Base-by-base conservation (phyloP, 2,797 vertebrate species). In the Falco novaeseelandiae region DNA sequence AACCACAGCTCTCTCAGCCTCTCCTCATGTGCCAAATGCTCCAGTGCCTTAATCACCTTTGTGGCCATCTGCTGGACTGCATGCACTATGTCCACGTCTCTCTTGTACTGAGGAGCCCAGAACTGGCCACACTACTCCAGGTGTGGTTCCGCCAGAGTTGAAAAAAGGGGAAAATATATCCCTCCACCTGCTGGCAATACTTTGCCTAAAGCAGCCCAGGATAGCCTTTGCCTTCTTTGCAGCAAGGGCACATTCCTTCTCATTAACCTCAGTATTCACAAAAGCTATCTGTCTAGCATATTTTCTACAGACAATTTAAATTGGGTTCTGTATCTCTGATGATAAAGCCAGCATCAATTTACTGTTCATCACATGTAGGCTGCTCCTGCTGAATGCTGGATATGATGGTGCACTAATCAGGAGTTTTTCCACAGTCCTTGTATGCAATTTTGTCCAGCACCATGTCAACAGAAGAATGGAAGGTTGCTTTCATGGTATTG, bases 91-190 rank as follows among this genome's bases (percentile, higher is more conserved):
- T 44, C 42, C 42, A 44, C 42, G 17, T 44, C 42, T 44, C 42
- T 44, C 42, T 44, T 18, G 42, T 44, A 44, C 42, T 18, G 16
- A 44, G 42, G 17, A 44, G 42, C 42, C 42, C 42, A 44, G 42
- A 44, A 44, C 42, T 18, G 17, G 42, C 42, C 42, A 44, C 42
- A 44, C 8, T 44, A 44, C 42, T 74, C 10, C 15, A 36, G 15
- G 7, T 46, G 11, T 59, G 51, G 42, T 34, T 18, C 40, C 12
- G 4, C 5, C 14, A 70, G 16, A 0, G 1, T 29, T n/a, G 18
- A 61, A 76, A 69, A 49, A 51, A 21, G 11, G 27, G 32, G 9
- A 59, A 42, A 20, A 48, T 23, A 30, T 9, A 15, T 44, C 10
- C 15, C 13, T 63, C 22, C 8, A 38, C 30, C 8, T 34, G 2